Evolutionary conservation across 1,140 invertebrate species (phyloP), one percentile per base, ranked within the genome.

Genomic region (Araneus ventricosus): DNA sequence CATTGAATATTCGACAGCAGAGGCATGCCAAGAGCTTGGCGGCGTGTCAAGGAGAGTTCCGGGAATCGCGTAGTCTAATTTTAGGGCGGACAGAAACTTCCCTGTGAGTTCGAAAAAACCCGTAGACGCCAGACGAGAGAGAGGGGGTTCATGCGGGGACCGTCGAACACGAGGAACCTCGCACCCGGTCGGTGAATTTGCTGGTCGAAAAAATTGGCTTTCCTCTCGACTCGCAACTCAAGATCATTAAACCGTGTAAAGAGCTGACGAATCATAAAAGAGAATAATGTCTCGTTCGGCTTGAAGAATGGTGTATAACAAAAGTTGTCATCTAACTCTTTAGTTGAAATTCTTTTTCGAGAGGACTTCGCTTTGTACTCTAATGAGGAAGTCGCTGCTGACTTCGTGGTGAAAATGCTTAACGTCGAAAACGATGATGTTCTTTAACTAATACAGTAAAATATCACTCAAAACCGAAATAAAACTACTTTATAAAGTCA

Each of bases 31-130:
- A 75, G 70, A 10, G 30, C 41, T 52, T 82, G 80, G 80, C 80
- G 80, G 27, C 4, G n/a, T 45, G 80, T 82, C 80, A 82, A 82
- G 80, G 41, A 82, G 41, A n/a, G 37, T 41, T 82, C 80, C 80
- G 14, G 39, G 80, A 82, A 82, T 82, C 80, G 41, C 24, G 39
- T 75, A 34, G 70, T 82, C 80, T 82, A 82, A 82, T 82, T 82
- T 82, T 82, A 82, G 80, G 80, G 37, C 37, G 80, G 41, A 45
- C 80, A 82, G 41, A 52, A 20, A 79, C 27, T 8, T 37, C 27
- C 27, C 70, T 17, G 70, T 75, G 41, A 45, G 10, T 45, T 34
- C 4, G 80, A 82, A 82, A 82, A 52, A 39, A 45, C 80, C 70
- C 70, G 70, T 37, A 75, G 70, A 75, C 70, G 70, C 70, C 70